Percentiles rank a stretch among this genome's conserved stretches.
These are phyloP conservation scores for Nesometra sesokonis DNA, from an alignment of 35 echinoderm and acorn worm genomes.

Conservation along the genomic window DNA sequence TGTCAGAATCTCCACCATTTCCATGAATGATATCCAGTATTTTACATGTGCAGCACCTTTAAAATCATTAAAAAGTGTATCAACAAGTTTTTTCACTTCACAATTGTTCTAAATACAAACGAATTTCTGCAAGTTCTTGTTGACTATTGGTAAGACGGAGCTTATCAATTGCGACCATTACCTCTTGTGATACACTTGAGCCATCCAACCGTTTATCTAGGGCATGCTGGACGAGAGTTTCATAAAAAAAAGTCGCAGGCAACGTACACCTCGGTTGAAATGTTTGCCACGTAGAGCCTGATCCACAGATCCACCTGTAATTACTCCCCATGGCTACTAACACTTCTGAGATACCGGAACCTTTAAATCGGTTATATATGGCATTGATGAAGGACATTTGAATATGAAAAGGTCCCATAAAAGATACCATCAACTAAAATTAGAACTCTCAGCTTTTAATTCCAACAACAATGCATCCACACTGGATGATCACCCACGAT, in stretches of 20 bases:
- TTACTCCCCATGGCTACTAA: slow-evolving; percentile 31
- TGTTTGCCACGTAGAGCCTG: slow-evolving; percentile 39
- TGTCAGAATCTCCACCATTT: slow-evolving; percentile 47
- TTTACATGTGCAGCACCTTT: too few relatives aligned
- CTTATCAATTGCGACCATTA: slow-evolving; percentile 8
- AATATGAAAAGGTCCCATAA: slow-evolving; percentile 49
- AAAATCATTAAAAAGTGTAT: too few relatives aligned
- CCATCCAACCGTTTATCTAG: slow-evolving; percentile 20
- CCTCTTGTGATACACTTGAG: slow-evolving; percentile 1
- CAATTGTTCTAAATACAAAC: neutral
- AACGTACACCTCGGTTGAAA: slow-evolving; percentile 21
- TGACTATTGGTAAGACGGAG: slow-evolving; percentile 1
- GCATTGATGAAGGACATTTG: slow-evolving; percentile 53
- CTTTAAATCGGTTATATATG: slow-evolving; percentile 28
- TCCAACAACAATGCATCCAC: slow-evolving; percentile 20
- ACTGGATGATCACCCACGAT: slow-evolving; percentile 39
- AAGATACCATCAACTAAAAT: slow-evolving; percentile 19
- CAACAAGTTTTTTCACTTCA: too few relatives aligned
- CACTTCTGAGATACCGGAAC: slow-evolving; percentile 29
- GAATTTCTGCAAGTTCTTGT: slow-evolving; percentile 18
- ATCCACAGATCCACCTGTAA: slow-evolving; percentile 26
- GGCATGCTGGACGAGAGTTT: neutral
- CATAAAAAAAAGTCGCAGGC: slow-evolving; percentile 25
- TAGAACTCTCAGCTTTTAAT: slow-evolving; percentile 21
- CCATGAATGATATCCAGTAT: slow-evolving; percentile 3